These are phyloP conservation scores for Brotula barbata DNA, from an alignment of 2,797 vertebrate genomes.

Conservation along the genomic window DNA sequence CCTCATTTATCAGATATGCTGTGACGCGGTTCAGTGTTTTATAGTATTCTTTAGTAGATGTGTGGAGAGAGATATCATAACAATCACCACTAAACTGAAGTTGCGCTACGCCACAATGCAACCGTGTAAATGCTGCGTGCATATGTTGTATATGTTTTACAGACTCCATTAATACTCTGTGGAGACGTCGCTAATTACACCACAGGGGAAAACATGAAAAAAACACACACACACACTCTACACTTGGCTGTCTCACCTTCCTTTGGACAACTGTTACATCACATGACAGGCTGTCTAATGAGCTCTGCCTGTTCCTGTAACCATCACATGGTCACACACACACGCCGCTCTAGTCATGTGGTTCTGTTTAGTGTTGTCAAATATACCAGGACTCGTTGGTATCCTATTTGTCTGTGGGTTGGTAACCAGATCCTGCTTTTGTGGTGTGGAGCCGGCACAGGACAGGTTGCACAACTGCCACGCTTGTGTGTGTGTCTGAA, in stretches of 20 bases:
- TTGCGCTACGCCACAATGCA: no score
- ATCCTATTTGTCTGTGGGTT: conserved; percentile 42
- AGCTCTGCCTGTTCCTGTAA: background rate
- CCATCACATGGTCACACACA: conserved; percentile 7
- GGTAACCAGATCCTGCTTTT: conserved; percentile 67
- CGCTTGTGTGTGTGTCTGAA: background rate
- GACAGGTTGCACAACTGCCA: conserved; percentile 63
- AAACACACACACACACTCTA: conserved; percentile 19
- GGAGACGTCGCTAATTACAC: conserved; percentile 27
- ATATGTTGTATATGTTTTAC: no score
- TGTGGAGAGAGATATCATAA: no score
- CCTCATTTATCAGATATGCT: background rate
- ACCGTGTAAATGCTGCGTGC: no score
- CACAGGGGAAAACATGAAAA: conserved; percentile 19
- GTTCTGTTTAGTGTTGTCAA: conserved; percentile 64
- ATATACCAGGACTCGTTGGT: conserved; percentile 42
- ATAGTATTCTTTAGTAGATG: no score
- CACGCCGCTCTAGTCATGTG: conserved; percentile 49
- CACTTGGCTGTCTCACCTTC: conserved; percentile 15
- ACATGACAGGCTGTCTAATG: conserved; percentile 8
- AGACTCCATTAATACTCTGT: no score
- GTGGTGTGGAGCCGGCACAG: conserved; percentile 54
- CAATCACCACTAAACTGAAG: no score
- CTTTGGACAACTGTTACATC: conserved; percentile 31
- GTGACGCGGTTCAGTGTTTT: no score